phyloP scores from a whole-genome alignment of 2,888 invertebrate species.

The Apodemia hepburni region DNA sequence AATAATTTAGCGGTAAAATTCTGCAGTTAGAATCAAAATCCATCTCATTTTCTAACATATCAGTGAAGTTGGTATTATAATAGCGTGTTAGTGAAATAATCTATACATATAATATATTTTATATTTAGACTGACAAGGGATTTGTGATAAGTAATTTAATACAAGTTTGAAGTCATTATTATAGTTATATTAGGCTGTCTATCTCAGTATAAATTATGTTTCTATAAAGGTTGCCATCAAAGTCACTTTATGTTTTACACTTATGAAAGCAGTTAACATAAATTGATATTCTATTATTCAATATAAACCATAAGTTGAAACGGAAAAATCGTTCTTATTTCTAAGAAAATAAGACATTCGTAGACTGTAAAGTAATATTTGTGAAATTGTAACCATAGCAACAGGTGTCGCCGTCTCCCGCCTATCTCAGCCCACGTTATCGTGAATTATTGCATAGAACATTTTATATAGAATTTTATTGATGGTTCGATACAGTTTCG shows the following conservation, averaged over 20 bases:
- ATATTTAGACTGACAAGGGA: too few relatives aligned
- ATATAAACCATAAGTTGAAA: neutral
- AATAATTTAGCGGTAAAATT: too few relatives aligned
- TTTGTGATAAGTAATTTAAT: neutral
- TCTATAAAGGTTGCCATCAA: constrained; percentile 4
- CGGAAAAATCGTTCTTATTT: neutral
- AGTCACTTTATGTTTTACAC: constrained; percentile 3
- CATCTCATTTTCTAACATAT: too few relatives aligned
- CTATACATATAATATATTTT: too few relatives aligned
- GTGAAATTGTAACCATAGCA: constrained; percentile 54
- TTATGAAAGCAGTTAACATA: constrained; percentile 8
- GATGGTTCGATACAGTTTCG: constrained; percentile 33
- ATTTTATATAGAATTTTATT: constrained; percentile 41
- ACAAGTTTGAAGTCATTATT: neutral
- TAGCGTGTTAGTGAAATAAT: too few relatives aligned
- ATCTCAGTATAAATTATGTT: neutral
- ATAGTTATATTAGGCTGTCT: neutral
- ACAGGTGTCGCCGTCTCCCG: constrained; percentile 52
- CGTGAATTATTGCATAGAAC: constrained; percentile 58
- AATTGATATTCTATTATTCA: constrained; percentile 10
- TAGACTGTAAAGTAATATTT: constrained; percentile 29
- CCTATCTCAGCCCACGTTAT: constrained; percentile 43
- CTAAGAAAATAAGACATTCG: neutral
- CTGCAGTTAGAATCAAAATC: too few relatives aligned
- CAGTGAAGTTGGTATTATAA: too few relatives aligned